A percentile compares a stretch with the other conserved stretches of the same genome.
Conservation (phyloP, 2,797 vertebrate species). For the Argya squamiceps region DNA sequence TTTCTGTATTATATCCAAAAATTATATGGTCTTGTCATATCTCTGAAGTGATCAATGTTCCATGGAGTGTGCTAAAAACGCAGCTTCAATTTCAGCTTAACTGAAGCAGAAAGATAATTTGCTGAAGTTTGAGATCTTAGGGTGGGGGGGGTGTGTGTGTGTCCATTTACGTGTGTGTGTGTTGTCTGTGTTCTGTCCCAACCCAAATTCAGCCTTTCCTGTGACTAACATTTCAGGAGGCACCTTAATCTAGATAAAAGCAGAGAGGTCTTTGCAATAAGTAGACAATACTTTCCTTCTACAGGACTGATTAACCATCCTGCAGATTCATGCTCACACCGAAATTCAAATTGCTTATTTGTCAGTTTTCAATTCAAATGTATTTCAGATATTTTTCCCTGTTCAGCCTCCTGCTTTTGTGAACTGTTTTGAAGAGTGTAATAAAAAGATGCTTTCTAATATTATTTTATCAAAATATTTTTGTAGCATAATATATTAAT, state of each 20-base stretch:
- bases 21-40: not conserved
- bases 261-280: not conserved
- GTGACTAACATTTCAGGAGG: conserved; percentile 3
- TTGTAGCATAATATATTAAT: conserved; percentile 86
- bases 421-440: conserved; percentile 74
- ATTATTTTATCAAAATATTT: conserved; percentile 84
- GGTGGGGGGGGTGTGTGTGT: no score
- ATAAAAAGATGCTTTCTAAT: conserved; percentile 81
- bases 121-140: not conserved
- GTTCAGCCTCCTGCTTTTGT: conserved; percentile 63
- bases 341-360: conserved; percentile 2
- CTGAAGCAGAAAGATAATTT: not conserved
- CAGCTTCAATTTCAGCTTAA: not conserved
- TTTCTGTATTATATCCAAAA: not conserved
- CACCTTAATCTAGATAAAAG: conserved; percentile 8
- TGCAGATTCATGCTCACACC: not conserved
- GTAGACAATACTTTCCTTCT: not conserved
- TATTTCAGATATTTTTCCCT: conserved; percentile 48
- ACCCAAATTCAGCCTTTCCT: not conserved
- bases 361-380: conserved; percentile 49
- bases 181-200: not conserved
- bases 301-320: not conserved
- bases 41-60: not conserved
- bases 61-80: not conserved
- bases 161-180: accelerated